phyloP scores from a whole-genome alignment of 2,888 invertebrate genomes.

The Hemistola chrysoprasaria region DNA sequence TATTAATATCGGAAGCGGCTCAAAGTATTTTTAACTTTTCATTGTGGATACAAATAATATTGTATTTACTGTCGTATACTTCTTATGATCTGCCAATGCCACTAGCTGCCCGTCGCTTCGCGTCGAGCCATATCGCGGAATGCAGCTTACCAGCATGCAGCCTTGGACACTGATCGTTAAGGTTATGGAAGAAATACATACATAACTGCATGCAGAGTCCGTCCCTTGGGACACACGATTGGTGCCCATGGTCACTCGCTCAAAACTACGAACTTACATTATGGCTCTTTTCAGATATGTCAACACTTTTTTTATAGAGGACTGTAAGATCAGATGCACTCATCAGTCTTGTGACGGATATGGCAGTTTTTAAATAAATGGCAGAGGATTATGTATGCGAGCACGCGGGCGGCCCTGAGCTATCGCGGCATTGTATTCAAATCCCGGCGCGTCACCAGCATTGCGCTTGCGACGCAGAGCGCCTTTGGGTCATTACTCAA shows the following conservation, averaged over 20 bases:
- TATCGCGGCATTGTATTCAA: conserved; percentile 79
- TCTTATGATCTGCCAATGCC: conserved; percentile 41
- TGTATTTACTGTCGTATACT: conserved; percentile 53
- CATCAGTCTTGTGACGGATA: conserved; percentile 52
- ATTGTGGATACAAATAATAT: conserved; percentile 56
- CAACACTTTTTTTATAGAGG: no score
- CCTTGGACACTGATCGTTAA: conserved; percentile 55
- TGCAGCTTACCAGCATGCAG: conserved; percentile 36
- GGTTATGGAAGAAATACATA: conserved; percentile 43
- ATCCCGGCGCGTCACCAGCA: conserved; percentile 60
- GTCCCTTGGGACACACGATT: conserved; percentile 50
- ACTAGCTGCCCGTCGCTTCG: conserved; percentile 15
- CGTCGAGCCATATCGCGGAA: conserved; percentile 31
- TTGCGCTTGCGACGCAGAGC: conserved; percentile 37
- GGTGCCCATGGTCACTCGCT: conserved; percentile 56
- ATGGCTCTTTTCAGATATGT: no score
- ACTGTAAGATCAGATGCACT: no score
- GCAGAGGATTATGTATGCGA: conserved; percentile 69
- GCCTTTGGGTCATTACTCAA: conserved; percentile 56
- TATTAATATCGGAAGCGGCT: conserved; percentile 59
- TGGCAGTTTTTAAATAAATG: conserved; percentile 65
- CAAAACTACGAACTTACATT: conserved; percentile 35
- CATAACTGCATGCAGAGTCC: conserved; percentile 44
- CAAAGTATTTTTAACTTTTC: conserved; percentile 60
- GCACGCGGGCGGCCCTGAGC: conserved; percentile 71